phyloP scores from a whole-genome alignment of 2,797 vertebrate species.

The Nothura maculosa region DNA sequence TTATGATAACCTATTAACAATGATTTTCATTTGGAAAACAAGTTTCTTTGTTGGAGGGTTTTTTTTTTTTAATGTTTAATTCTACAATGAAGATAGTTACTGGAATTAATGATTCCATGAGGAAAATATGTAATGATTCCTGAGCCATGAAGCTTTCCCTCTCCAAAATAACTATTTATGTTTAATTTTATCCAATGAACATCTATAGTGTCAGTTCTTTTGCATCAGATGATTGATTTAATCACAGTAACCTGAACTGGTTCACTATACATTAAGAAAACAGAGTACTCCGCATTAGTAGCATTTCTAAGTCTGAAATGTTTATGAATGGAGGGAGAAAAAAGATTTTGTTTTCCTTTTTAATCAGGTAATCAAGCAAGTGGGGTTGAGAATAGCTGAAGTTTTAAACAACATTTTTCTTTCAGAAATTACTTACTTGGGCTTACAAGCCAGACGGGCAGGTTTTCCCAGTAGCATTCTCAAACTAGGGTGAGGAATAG shows the following conservation, averaged over 20 bases:
- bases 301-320: background rate
- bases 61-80: background rate
- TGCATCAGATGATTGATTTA: constrained; percentile 41
- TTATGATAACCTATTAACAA: constrained; percentile 41
- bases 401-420: constrained; percentile 52
- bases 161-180: constrained; percentile 72
- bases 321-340: background rate
- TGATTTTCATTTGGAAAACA: constrained; percentile 57
- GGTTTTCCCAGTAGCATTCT: constrained; percentile 82
- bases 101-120: constrained; percentile 60
- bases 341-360: constrained; percentile 21
- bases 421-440: constrained; percentile 41
- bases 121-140: constrained; percentile 55
- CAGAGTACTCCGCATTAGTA: background rate
- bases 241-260: background rate
- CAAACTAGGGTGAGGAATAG: constrained; percentile 77
- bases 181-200: constrained; percentile 57
- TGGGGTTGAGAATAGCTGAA: background rate
- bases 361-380: constrained; percentile 8
- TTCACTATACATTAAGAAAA: constrained; percentile 19
- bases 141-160: background rate
- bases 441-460: constrained; percentile 78
- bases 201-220: constrained; percentile 13
- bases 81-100: constrained; percentile 30
- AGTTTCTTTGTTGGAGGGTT: constrained; percentile 35